phyloP scores from a whole-genome alignment of 2,113 vertebrate genomes.

The Poicephalus meyeri region DNA sequence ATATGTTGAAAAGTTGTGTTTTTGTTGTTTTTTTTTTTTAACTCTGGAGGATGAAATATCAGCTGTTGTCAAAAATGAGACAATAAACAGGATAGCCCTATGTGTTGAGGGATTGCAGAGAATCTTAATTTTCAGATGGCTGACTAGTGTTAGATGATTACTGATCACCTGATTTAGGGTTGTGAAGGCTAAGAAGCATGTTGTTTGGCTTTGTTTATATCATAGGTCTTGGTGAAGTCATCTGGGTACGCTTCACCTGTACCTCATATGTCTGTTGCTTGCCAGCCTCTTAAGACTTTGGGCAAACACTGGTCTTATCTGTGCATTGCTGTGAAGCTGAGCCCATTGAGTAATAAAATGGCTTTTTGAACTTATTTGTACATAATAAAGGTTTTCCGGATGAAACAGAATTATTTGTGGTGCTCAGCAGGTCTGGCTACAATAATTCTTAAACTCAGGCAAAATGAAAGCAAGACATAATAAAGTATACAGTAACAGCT shows the following conservation, averaged over 20 bases:
- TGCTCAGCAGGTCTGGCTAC: neutral
- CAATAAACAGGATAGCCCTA: neutral
- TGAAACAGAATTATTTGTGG: neutral
- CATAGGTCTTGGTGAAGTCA: neutral
- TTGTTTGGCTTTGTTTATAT: neutral
- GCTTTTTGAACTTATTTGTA: neutral
- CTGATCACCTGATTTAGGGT: neutral
- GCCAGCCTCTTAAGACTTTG: neutral
- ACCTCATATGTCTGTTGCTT: neutral
- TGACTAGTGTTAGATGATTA: neutral
- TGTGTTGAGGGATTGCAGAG: fast-evolving
- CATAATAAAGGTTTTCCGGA: neutral
- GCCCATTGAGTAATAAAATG: neutral
- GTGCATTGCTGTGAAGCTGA: neutral
- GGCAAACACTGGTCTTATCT: neutral
- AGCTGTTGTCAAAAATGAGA: neutral
- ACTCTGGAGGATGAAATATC: neutral
- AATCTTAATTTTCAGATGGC: neutral
- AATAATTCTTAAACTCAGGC: neutral
- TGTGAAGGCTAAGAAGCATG: neutral
- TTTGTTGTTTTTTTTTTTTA: fast-evolving
- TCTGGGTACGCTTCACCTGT: neutral
- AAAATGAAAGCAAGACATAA: neutral
- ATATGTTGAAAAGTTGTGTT: neutral
- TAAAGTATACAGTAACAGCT: neutral